phyloP scores from a whole-genome alignment of 2,797 vertebrate genomes.

The Mastacembelus armatus region DNA sequence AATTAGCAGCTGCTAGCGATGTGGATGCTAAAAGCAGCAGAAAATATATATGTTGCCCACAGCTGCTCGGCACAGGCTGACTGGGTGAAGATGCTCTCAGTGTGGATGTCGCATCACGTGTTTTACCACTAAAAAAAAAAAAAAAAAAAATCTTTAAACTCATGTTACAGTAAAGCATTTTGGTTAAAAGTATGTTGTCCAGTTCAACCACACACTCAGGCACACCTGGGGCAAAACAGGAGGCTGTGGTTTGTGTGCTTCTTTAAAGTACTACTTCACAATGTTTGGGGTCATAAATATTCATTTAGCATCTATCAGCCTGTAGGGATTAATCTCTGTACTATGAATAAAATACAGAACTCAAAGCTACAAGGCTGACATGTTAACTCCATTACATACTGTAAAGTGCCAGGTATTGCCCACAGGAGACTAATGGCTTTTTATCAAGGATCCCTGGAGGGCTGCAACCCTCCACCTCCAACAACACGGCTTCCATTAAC shows the following conservation, averaged over 20 bases:
- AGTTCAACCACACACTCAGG: conserved; percentile 15
- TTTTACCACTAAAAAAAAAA: neutral
- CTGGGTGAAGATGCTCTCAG: neutral
- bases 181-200: conserved; percentile 3
- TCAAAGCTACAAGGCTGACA: conserved; percentile 49
- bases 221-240: conserved; percentile 17
- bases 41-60: neutral
- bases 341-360: conserved; percentile 59
- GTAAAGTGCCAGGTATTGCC: conserved; percentile 65
- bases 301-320: conserved; percentile 63
- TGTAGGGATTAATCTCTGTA: conserved; percentile 60
- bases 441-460: conserved; percentile 76
- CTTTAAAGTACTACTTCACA: conserved; percentile 26
- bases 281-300: conserved; percentile 65
- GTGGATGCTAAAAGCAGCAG: neutral
- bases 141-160: conserved; percentile 12
- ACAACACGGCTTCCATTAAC: conserved; percentile 71
- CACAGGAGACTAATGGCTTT: conserved; percentile 79
- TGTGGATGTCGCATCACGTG: neutral
- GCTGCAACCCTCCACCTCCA: conserved; percentile 59
- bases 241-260: conserved; percentile 9
- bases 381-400: conserved; percentile 72
- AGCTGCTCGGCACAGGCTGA: neutral
- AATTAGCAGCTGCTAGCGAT: neutral
- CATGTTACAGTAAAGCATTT: conserved; percentile 25